Percentiles rank a stretch among this genome's conserved stretches.
Evolutionary conservation across 2,797 vertebrate species (phyloP).

Genomic region (Danio tinwini): DNA sequence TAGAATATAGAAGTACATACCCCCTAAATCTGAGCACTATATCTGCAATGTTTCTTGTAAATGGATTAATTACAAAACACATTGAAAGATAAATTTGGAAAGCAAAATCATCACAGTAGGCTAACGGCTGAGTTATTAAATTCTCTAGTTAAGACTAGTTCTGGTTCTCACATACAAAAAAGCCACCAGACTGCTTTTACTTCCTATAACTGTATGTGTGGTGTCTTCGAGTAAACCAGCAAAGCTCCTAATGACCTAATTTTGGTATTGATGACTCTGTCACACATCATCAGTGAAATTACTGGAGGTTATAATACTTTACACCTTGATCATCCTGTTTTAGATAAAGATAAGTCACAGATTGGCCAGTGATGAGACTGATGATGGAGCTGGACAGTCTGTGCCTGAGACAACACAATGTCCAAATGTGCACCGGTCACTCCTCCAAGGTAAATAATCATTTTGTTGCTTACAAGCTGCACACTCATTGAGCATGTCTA

Average conservation of each 20-base stretch:
- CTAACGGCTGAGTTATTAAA: background rate
- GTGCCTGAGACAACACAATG: conserved; percentile 55
- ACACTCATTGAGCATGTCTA: background rate
- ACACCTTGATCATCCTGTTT: conserved; percentile 32
- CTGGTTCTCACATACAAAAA: background rate
- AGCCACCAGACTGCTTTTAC: background rate
- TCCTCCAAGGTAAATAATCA: conserved; percentile 71
- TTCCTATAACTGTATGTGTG: background rate
- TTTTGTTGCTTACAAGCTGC: background rate
- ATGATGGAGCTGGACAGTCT: conserved; percentile 40
- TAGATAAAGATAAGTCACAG: conserved; percentile 40
- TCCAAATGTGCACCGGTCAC: conserved; percentile 72
- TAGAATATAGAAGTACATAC: too few relatives aligned
- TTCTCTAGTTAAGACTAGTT: background rate
- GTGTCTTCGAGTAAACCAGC: background rate
- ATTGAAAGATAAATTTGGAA: background rate
- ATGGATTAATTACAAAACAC: background rate
- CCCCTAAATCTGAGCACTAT: too few relatives aligned
- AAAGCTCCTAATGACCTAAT: conserved; percentile 6
- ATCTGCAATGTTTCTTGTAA: background rate
- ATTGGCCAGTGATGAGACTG: conserved; percentile 44
- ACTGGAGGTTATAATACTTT: conserved; percentile 17
- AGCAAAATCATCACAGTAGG: background rate
- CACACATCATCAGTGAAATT: conserved; percentile 15
- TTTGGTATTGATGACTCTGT: background rate